A percentile compares a stretch with the other conserved stretches of the same genome.
Conservation (phyloP, 2,113 vertebrate species). For the Muntiacus reevesi region DNA sequence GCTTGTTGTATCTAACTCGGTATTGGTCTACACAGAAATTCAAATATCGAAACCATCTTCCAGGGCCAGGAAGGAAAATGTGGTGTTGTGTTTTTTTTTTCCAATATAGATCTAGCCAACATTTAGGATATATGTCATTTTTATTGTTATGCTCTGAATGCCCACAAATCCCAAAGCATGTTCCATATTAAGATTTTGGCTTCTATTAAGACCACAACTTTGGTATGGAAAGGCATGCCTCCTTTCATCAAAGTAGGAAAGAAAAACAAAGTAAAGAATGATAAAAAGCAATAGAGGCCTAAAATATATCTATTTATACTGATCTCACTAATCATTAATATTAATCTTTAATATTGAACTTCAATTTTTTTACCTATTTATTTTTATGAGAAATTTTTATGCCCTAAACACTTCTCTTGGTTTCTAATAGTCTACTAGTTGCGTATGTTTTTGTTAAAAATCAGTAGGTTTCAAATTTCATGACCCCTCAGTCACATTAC, state of each 20-base stretch:
- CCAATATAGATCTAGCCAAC: neutral
- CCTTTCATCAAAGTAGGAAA: neutral
- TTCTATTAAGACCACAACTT: neutral
- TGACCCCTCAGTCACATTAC: neutral
- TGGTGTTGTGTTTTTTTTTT: fast-evolving
- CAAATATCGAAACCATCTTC: neutral
- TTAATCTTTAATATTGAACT: neutral
- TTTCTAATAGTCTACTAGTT: neutral
- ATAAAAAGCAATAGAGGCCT: neutral
- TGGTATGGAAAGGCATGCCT: neutral
- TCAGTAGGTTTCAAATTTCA: neutral
- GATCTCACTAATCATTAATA: neutral
- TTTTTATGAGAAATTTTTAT: neutral
- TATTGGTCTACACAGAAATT: neutral
- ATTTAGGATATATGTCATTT: neutral
- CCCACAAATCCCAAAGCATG: neutral
- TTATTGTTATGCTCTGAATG: neutral
- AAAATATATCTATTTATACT: neutral
- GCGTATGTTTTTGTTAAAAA: neutral
- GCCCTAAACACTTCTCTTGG: neutral
- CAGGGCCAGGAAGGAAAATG: neutral
- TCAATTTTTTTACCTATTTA: neutral
- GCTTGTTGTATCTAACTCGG: too few species aligned
- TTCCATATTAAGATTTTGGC: neutral
- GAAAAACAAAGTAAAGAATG: neutral